Percentiles rank a stretch among this genome's conserved stretches.
phyloP scores from a whole-genome alignment of 1,140 invertebrate genomes.

The Pachyrhynchus sulphureomaculatus region DNA sequence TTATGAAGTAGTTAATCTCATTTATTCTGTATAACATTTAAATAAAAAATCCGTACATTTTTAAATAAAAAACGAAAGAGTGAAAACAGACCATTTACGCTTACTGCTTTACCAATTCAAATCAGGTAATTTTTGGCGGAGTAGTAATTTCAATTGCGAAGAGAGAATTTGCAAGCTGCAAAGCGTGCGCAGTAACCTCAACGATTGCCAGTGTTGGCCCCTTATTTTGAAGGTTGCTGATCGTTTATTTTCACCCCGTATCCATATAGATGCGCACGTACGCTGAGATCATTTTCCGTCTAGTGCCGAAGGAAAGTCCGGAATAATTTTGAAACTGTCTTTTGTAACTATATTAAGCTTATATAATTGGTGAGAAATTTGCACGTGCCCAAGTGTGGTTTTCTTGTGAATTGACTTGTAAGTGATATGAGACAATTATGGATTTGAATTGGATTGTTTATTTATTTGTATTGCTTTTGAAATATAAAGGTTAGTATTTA shows the following conservation, averaged over 20 bases:
- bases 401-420: background rate
- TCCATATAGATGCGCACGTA: conserved; percentile 19
- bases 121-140: conserved; percentile 23
- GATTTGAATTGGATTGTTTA: conserved; percentile 6
- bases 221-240: conserved; percentile 5
- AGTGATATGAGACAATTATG: conserved; percentile 19
- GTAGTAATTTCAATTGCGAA: conserved; percentile 24
- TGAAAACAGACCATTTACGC: conserved; percentile 8
- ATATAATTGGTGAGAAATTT: conserved; percentile 11
- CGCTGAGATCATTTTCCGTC: conserved; percentile 4
- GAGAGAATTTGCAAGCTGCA: conserved; percentile 10
- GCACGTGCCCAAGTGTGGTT: conserved; percentile 10
- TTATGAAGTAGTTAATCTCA: too few species aligned
- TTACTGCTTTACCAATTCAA: conserved; percentile 19
- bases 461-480: background rate
- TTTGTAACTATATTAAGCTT: conserved; percentile 7
- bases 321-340: conserved; percentile 3
- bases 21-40: too few species aligned
- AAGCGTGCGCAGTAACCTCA: conserved; percentile 18
- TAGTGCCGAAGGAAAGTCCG: background rate
- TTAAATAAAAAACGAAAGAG: conserved; percentile 15
- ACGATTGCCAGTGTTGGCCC: background rate
- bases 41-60: conserved; percentile 16
- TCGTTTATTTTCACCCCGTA: conserved; percentile 21
- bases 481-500: conserved; percentile 12